Evolutionary conservation across 1,140 invertebrate genomes (phyloP).

Genomic region (Whitmania pigra): DNA sequence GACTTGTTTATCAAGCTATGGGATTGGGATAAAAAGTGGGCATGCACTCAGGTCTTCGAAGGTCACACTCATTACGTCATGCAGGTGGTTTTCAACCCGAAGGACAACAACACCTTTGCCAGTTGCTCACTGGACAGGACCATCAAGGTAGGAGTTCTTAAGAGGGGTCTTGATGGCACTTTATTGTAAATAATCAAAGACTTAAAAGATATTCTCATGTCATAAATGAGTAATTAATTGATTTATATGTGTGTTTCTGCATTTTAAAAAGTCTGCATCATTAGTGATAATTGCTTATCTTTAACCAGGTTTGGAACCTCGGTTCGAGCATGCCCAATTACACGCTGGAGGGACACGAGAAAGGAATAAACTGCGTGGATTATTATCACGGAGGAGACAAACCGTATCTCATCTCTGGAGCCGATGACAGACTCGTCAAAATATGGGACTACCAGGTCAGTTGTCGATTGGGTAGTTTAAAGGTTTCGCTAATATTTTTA

Average conservation of each 20-base stretch:
- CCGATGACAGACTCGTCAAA: slow-evolving; percentile 90
- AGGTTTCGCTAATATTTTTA: neutral
- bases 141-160: slow-evolving; percentile 59
- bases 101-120: slow-evolving; percentile 99
- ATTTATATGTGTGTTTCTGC: too few species aligned
- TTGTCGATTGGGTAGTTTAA: neutral
- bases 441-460: slow-evolving; percentile 87
- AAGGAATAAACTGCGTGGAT: slow-evolving; percentile 97
- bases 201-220: too few species aligned
- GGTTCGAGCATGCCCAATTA: slow-evolving; percentile 95
- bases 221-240: too few species aligned
- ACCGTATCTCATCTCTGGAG: slow-evolving; percentile 95
- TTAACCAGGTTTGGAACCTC: slow-evolving; percentile 73
- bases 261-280: too few species aligned
- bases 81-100: slow-evolving; percentile 99
- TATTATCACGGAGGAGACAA: slow-evolving; percentile 99
- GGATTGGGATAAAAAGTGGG: slow-evolving; percentile 99
- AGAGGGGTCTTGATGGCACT: neutral
- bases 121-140: slow-evolving; percentile 93
- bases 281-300: neutral
- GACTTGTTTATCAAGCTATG: slow-evolving; percentile 98
- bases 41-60: slow-evolving; percentile 74
- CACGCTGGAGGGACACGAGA: slow-evolving; percentile 94
- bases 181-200: too few species aligned
- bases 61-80: slow-evolving; percentile 98